Base-by-base conservation (phyloP, 1,140 invertebrate genomes). In the Dryas iulia region DNA sequence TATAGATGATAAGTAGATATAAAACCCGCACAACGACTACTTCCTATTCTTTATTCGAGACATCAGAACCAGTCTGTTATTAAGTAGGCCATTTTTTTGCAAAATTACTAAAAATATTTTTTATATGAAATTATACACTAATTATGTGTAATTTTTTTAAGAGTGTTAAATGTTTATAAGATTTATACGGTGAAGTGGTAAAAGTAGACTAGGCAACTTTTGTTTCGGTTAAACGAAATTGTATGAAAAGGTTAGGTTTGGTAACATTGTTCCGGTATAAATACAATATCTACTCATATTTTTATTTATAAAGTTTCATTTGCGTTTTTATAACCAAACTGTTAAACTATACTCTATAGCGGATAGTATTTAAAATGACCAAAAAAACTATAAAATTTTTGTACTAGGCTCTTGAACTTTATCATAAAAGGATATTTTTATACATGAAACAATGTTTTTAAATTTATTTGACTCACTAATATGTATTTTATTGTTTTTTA, bases 21-120 rank as follows among this genome's bases (percentile, higher is more conserved):
- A 18, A 60, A 67, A 67, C 65, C 8, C 11, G 33, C 66, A 53
- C 52, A 61, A 61, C 62, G 47, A 30, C 52, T 26, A 73, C 77
- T 79, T 79, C 78, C 78, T 73, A 74, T 64, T 65, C 59, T 72
- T 52, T 60, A 66, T 77, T 72, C 66, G 66, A 69, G 52, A 28
- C 54, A 54, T 21, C 39, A 47, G 39, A 47, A 47, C 18, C 3
- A 8, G 39, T 47, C 2, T 2, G 39, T 47, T 18, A 47, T 47
- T 2, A 47, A 47, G 39, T 47, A 21, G 39, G 39, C 39, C 39
- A 47, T 47, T 47, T 21, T n/a, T 47, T 47, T 47, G 39, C 7
- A 21, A 47, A 10, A 14, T 47, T 1, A 8, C 39, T 47, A 21
- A 18, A 47, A 47, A 18, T 18, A 21, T 8, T 18, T 47, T 21